These are phyloP conservation scores for Homarus gammarus DNA, from an alignment of 2,888 invertebrate genomes.

Conservation along the genomic window DNA sequence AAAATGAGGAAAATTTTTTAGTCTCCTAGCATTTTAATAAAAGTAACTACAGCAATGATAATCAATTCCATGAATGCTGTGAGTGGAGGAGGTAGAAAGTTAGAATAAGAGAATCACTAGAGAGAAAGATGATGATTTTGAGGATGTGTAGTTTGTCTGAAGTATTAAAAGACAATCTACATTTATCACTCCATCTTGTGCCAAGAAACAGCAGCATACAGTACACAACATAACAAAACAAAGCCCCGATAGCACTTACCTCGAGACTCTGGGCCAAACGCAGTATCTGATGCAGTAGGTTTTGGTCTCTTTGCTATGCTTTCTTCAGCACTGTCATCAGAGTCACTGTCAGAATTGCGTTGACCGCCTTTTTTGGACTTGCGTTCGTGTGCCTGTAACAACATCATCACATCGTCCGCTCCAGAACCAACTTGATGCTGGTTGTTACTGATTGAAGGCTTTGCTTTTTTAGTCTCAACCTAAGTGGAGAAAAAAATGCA, in stretches of 20 bases:
- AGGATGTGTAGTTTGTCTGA: no score
- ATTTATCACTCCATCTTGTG: no score
- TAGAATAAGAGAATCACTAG: no score
- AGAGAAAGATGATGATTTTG: no score
- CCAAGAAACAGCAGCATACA: no score
- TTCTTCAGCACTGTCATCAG: constrained; percentile 77
- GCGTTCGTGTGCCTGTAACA: constrained; percentile 71
- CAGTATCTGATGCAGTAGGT: background rate
- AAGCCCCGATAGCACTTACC: constrained; percentile 2
- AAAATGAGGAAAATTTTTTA: no score
- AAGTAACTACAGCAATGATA: no score
- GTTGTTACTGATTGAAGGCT: constrained; percentile 47
- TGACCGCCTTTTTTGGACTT: constrained; percentile 84
- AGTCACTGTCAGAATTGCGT: constrained; percentile 72
- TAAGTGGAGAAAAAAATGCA: background rate
- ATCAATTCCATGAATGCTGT: no score
- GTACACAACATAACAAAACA: background rate
- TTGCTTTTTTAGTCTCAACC: constrained; percentile 13
- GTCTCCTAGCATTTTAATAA: no score
- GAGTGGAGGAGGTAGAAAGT: no score
- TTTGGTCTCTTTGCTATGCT: background rate
- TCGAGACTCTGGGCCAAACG: constrained; percentile 25
- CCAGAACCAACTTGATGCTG: constrained; percentile 33
- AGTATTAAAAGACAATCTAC: no score
- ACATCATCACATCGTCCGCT: constrained; percentile 65